A percentile compares a stretch with the other conserved stretches of the same genome.
These are phyloP conservation scores for Oscheius myriophilus DNA, from an alignment of 2,888 invertebrate species.

Conservation along the genomic window DNA sequence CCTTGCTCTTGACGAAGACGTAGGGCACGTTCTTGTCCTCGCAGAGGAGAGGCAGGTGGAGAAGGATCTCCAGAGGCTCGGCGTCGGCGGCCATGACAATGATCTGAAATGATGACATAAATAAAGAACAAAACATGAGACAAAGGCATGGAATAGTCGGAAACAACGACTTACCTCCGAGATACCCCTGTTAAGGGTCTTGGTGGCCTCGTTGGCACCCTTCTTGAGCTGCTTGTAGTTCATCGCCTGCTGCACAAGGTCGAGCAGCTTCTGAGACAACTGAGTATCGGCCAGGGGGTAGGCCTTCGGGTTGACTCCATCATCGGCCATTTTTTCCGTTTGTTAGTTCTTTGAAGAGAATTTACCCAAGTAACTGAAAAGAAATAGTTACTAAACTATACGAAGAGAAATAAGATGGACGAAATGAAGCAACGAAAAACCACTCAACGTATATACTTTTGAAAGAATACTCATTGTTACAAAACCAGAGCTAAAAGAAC, in stretches of 20 bases:
- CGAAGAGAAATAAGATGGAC: too few relatives aligned
- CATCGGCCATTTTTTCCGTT: constrained; percentile 63
- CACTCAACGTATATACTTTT: too few relatives aligned
- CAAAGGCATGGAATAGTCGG: neutral
- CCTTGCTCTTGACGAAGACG: constrained; percentile 85
- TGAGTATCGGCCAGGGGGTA: constrained; percentile 94
- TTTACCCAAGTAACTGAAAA: constrained; percentile 23
- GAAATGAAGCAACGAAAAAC: too few relatives aligned
- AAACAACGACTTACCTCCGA: constrained; percentile 85
- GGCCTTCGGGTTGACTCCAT: constrained; percentile 81
- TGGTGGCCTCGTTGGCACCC: constrained; percentile 88
- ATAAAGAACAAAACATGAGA: neutral
- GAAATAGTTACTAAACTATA: constrained; percentile 1
- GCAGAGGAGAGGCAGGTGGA: constrained; percentile 94
- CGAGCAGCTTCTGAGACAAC: constrained; percentile 90
- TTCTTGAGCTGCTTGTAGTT: constrained; percentile 96
- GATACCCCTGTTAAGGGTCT: constrained; percentile 83
- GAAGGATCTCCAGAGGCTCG: constrained; percentile 92
- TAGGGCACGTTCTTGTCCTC: constrained; percentile 85
- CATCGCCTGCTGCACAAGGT: constrained; percentile 92
- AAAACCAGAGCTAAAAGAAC: too few relatives aligned
- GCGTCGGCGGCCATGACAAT: constrained; percentile 99
- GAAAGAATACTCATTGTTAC: too few relatives aligned
- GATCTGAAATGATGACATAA: constrained; percentile 76
- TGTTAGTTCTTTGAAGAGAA: constrained; percentile 2